Conservation (phyloP, 2,888 invertebrate genomes). For the Idaea aversata region DNA sequence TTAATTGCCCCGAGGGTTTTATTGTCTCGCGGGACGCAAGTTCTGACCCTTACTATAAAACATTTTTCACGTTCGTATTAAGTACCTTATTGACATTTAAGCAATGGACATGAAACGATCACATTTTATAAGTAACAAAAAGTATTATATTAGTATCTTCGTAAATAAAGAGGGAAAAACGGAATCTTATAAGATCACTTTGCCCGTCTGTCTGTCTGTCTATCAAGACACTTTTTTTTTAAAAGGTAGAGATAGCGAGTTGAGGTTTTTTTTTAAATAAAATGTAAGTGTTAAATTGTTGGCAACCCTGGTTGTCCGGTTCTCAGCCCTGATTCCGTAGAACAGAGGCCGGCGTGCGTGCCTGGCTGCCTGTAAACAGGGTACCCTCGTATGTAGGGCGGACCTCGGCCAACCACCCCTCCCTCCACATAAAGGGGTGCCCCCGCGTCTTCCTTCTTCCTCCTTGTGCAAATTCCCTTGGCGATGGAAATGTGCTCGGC, state of each 20-base stretch:
- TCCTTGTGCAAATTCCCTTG: constrained; percentile 81
- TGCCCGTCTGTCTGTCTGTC: too few relatives aligned
- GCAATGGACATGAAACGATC: background rate
- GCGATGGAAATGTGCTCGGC: constrained; percentile 79
- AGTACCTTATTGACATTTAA: constrained; percentile 4
- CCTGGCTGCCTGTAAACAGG: constrained; percentile 76
- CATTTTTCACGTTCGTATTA: background rate
- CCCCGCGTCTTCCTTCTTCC: constrained; percentile 77
- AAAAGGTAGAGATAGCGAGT: too few relatives aligned
- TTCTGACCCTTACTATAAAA: background rate
- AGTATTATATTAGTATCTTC: background rate
- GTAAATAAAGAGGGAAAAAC: background rate
- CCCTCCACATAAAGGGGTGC: constrained; percentile 73
- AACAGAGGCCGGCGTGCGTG: constrained; percentile 75
- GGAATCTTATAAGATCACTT: background rate
- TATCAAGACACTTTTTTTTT: too few relatives aligned
- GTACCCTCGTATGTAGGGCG: constrained; percentile 75
- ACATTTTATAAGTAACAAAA: background rate
- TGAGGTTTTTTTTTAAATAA: background rate
- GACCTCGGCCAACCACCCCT: constrained; percentile 65
- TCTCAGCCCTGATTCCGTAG: constrained; percentile 76
- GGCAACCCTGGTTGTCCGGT: constrained; percentile 75
- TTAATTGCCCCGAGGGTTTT: constrained; percentile 24
- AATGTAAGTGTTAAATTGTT: constrained; percentile 5
- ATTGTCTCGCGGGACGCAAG: constrained; percentile 13